Percentiles rank a stretch among this genome's conserved stretches.
Conservation (phyloP, 1,140 invertebrate species). For the Meteorus sp. region DNA sequence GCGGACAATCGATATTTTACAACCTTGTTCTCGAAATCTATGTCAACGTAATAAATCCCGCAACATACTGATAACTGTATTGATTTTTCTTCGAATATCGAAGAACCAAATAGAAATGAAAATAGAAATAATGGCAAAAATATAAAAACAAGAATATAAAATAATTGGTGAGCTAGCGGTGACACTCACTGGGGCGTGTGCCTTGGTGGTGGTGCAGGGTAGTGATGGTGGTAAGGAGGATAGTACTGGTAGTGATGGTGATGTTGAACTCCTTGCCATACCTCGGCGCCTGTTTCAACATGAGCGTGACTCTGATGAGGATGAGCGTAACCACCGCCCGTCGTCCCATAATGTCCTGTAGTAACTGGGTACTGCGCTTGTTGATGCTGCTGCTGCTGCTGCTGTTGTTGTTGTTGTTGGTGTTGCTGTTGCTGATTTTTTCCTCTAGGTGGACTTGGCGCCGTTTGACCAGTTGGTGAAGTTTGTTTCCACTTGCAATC, state of each 20-base stretch:
- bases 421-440: conserved; percentile 43
- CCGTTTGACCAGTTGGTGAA: conserved; percentile 44
- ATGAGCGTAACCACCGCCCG: conserved; percentile 42
- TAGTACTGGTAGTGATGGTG: conserved; percentile 67
- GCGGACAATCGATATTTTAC: too few species aligned
- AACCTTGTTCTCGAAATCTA: too few species aligned
- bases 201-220: conserved; percentile 62
- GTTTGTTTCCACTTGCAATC: conserved; percentile 60
- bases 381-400: conserved; percentile 32
- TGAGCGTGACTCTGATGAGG: conserved; percentile 43
- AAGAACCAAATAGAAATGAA: background rate
- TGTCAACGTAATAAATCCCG: too few species aligned
- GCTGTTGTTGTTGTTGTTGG: conserved; percentile 34
- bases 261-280: conserved; percentile 67
- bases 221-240: conserved; percentile 66
- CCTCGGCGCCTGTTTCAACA: conserved; percentile 60
- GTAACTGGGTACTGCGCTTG: conserved; percentile 48
- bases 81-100: too few species aligned
- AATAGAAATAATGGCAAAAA: conserved; percentile 11
- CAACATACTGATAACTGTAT: too few species aligned
- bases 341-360: conserved; percentile 45
- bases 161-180: conserved; percentile 46
- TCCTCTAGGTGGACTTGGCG: conserved; percentile 47
- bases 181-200: conserved; percentile 66
- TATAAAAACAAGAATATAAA: conserved; percentile 35